phyloP scores from a whole-genome alignment of 2,888 invertebrate species.

The Mactromeris polynyma region DNA sequence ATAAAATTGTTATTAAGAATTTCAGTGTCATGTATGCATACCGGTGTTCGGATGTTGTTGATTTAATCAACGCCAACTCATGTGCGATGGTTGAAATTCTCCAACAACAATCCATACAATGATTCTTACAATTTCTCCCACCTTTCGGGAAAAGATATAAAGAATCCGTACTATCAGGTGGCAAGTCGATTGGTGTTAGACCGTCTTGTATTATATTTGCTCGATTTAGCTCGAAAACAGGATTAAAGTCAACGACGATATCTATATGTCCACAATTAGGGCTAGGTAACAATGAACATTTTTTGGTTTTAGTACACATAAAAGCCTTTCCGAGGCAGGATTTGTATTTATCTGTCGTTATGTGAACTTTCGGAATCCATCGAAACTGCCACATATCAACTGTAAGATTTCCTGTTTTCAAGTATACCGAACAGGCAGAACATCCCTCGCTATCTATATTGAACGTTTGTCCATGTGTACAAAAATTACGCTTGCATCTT shows the following conservation, averaged over 20 bases:
- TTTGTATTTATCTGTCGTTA: neutral
- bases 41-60: neutral
- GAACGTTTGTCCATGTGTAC: neutral
- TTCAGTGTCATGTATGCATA: slow-evolving; percentile 5
- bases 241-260: neutral
- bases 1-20: neutral
- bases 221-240: neutral
- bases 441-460: neutral
- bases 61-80: neutral
- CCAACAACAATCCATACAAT: neutral
- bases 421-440: neutral
- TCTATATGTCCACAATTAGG: neutral
- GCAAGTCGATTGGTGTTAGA: neutral
- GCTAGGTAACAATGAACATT: neutral
- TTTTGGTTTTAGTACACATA: neutral
- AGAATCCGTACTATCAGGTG: neutral
- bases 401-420: neutral
- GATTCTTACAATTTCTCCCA: no score
- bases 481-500: neutral
- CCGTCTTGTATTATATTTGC: neutral
- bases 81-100: neutral
- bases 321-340: neutral
- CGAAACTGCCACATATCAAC: neutral
- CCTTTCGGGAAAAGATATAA: neutral
- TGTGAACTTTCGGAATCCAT: neutral